These are phyloP conservation scores for Plectropomus leopardus DNA, from an alignment of 2,113 vertebrate genomes.

Conservation along the genomic window DNA sequence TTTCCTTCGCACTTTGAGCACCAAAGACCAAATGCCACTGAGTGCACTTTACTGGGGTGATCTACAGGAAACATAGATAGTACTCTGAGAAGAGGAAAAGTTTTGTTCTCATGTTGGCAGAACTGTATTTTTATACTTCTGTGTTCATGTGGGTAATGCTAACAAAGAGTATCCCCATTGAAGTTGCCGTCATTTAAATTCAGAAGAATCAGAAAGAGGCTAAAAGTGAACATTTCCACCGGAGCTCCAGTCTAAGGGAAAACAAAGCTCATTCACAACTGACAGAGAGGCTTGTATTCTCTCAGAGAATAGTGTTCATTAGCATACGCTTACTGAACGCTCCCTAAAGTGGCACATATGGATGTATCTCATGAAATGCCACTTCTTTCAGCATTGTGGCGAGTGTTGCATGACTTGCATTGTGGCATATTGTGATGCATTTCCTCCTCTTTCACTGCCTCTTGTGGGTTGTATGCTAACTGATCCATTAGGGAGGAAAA, in stretches of 20 bases:
- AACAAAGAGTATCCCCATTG: constrained; percentile 66
- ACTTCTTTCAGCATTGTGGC: constrained; percentile 44
- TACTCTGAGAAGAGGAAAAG: background rate
- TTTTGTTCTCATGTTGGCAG: constrained; percentile 11
- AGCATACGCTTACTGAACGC: constrained; percentile 63
- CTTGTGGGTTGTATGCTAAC: constrained; percentile 36
- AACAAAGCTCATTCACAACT: constrained; percentile 75
- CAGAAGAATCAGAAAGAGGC: constrained; percentile 58
- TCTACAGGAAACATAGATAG: background rate
- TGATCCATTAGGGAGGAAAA: constrained; percentile 22
- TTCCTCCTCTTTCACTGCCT: constrained; percentile 23
- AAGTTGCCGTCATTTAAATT: constrained; percentile 73
- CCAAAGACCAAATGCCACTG: constrained; percentile 12
- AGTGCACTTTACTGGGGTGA: background rate
- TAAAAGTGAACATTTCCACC: constrained; percentile 71
- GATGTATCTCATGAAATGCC: constrained; percentile 50
- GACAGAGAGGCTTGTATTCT: constrained; percentile 65
- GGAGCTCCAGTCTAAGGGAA: constrained; percentile 48
- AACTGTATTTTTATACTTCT: constrained; percentile 30
- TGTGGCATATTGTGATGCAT: constrained; percentile 38
- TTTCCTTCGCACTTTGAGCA: constrained; percentile 29
- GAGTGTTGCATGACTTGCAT: constrained; percentile 58
- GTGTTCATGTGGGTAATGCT: constrained; percentile 48
- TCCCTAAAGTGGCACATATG: constrained; percentile 61
- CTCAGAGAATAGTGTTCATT: constrained; percentile 59